phyloP scores from a whole-genome alignment of 2,797 vertebrate species.

The Vultur gryphus region DNA sequence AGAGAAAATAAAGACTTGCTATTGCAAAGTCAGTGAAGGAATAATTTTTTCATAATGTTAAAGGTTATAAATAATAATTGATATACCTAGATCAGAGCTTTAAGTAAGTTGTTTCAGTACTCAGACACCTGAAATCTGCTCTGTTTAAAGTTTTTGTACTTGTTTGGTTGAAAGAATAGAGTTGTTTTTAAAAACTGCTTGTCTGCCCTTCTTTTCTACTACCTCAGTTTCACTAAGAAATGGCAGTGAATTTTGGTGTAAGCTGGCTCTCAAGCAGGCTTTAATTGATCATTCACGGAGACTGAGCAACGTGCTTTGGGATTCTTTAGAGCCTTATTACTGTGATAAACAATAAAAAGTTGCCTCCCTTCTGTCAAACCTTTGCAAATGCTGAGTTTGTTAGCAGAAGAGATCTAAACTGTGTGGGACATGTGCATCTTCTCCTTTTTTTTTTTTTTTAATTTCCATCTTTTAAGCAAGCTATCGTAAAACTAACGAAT shows the following conservation, averaged over 20 bases:
- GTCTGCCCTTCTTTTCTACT: neutral
- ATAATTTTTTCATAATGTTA: neutral
- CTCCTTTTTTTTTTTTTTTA: neutral
- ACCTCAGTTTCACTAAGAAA: neutral
- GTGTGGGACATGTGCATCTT: neutral
- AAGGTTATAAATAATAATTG: neutral
- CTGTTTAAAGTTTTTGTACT: neutral
- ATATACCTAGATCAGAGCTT: neutral
- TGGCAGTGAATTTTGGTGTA: neutral
- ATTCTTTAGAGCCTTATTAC: neutral
- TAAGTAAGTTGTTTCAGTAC: neutral
- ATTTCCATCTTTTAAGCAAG: conserved; percentile 58
- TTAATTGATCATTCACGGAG: conserved; percentile 13
- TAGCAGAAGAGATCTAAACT: conserved; percentile 6
- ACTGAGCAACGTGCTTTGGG: neutral
- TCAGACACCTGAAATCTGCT: neutral
- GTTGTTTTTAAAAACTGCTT: neutral
- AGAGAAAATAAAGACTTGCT: neutral
- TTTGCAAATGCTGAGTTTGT: neutral
- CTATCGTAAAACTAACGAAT: conserved; percentile 65
- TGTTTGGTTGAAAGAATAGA: neutral
- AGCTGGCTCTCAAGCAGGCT: neutral
- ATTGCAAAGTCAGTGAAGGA: neutral
- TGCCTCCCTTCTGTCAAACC: conserved; percentile 32
- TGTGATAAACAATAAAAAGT: conserved; percentile 27